Base-by-base conservation (phyloP, 2,888 invertebrate genomes). In the Oligia fasciuncula region DNA sequence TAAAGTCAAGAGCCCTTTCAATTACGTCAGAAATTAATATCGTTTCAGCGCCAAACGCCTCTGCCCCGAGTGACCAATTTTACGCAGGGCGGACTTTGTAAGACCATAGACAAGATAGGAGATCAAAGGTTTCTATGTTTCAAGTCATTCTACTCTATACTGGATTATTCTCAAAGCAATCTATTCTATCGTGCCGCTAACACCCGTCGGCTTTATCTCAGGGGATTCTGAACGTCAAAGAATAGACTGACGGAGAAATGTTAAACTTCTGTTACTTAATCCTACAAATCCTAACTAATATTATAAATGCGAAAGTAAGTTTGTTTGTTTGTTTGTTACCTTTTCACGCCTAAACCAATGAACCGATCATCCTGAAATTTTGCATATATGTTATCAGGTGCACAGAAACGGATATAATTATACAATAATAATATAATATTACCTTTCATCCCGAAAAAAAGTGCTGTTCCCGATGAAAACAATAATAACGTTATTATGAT, bases 101-200 rank as follows among this genome's bases (percentile, higher is more conserved):
- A 23, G 29, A 69, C 51, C 62, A 74, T 51, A 40, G 57, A 40
- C 46, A 62, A 73, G 69, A 66, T 73, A 79, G 29, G 9, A 79
- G 54, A 62, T 84, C 84, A 82, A 79, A 81, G 65, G 80, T 66
- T 79, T 76, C 63, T 46, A 35, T 73, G 51, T 62, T 76, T 69
- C 49, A 83, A 77, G 83, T 77, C 9, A 76, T 82, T 76, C 63
- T 60, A 49, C 70, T 73, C 80, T 73, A 82, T 62, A 40, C 29
- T 84, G 73, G 51, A 84, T 84, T 79, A 73, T 84, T 78, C 62
- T 80, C 81, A 82, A 79, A 84, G 73, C 79, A 66, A 82, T 82
- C 80, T 73, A 17, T 29, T 67, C 46, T 57, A 79, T 69, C 62
- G 29, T 57, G 29, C 65, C 69, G 65, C 54, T 67, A 84, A 78